phyloP scores from a whole-genome alignment of 2,113 vertebrate species.

The Limnothrissa miodon region DNA sequence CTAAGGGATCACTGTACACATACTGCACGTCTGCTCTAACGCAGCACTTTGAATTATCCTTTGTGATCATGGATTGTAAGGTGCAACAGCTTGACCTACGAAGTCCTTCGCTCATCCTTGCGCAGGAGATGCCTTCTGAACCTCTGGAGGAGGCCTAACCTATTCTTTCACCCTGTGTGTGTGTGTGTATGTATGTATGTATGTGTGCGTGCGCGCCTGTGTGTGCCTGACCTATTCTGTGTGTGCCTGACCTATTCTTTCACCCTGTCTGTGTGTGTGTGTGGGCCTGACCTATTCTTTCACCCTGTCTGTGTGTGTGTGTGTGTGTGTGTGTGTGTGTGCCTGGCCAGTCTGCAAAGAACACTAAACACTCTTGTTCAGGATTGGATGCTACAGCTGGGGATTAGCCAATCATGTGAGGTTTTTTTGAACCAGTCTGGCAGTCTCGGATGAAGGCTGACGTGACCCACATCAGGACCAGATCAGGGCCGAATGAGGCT shows the following conservation, averaged over 20 bases:
- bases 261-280: conserved; percentile 40
- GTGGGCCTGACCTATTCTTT: conserved; percentile 41
- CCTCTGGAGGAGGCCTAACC: conserved; percentile 41
- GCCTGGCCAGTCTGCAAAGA: neutral
- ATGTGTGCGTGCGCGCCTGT: no score
- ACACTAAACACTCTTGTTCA: neutral
- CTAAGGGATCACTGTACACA: conserved; percentile 65
- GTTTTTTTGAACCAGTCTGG: neutral
- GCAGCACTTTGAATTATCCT: conserved; percentile 55
- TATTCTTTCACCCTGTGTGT: conserved; percentile 42
- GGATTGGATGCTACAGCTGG: neutral
- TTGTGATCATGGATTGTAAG: conserved; percentile 53
- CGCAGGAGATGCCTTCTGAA: conserved; percentile 49
- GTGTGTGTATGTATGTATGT: no score
- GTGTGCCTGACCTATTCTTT: conserved; percentile 28
- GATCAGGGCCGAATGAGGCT: neutral
- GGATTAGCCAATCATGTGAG: neutral
- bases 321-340: conserved; percentile 33
- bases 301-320: no score
- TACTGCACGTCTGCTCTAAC: conserved; percentile 57
- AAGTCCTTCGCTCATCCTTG: conserved; percentile 56
- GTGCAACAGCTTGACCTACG: conserved; percentile 59
- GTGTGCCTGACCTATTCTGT: conserved; percentile 6
- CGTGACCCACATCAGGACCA: neutral
- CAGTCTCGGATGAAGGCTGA: no score